Evolutionary conservation across 1,140 invertebrate genomes (phyloP), one percentile per base, ranked within the genome.

Genomic region (Chironomus tepperi): DNA sequence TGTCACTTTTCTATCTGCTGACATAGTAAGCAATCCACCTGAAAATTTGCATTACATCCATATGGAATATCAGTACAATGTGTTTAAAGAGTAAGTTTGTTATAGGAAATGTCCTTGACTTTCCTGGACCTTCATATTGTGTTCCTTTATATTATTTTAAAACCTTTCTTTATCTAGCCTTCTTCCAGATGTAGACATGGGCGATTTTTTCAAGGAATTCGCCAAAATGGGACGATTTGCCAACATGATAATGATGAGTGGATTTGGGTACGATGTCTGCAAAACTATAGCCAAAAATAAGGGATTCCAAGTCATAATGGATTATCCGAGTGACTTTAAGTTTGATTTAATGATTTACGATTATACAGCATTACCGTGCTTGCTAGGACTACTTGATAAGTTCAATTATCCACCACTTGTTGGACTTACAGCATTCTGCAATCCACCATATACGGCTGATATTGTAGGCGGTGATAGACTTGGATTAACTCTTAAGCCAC

Each of bases 301-400:
- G 3, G 64, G 64, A 18, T 67, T 67, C 5, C 86, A 87, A 79
- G n/a, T n/a, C n/a, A 89, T 86, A 78, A 67, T 16, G 18, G 16
- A 67, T 18, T 67, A 67, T 67, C 64, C 64, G 3, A 18, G 16
- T 6, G 64, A 43, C 0, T 15, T 19, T 0, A 21, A 76, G 0
- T 80, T 76, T 7, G 79, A 81, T 34, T 74, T 81, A n/a, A 76
- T 81, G 8, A 76, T 81, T n/a, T 77, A 78, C 15, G 80, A 81
- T 76, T 75, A 77, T 24, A 80, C 77, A 1, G 76, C 75, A n/a
- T 74, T 75, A 0, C 57, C 77, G 3, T 81, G 80, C 12, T 73
- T 81, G 1, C 19, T 80, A 9, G 18, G 75, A 0, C 34, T 73
- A 12, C 1, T 77, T n/a, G 74, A 74, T 0, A 2, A 42, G 0